Evolutionary conservation across 2,113 vertebrate genomes (phyloP), one percentile per base, ranked within the genome.

Genomic region (Syngnathus floridae): DNA sequence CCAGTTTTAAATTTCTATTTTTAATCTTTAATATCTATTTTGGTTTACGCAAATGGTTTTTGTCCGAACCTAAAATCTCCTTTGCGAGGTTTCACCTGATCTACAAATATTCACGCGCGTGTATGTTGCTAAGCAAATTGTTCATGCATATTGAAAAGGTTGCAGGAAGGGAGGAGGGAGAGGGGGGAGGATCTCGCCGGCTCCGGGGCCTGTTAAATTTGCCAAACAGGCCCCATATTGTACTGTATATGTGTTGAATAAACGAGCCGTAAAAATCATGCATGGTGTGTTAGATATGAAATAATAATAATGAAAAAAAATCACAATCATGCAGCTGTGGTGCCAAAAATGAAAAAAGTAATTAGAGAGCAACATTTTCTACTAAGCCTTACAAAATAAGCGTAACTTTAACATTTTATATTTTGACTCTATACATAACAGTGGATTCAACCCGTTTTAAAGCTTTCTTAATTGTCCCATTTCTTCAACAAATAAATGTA

Each of bases 191-290:
- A 31, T 43, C 72, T 57, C 75, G 66, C 19, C 72, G 22, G 60
- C 67, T 56, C 67, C 67, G 65, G 52, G 75, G 74, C 77, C 77
- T 81, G 84, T 81, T 74, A 88, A 49, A 84, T 79, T 70, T 76
- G 77, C 71, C 75, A 71, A 73, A 77, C 49, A 67, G 68, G 71
- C 62, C 70, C 22, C 62, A 45, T 71, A 49, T 74, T 65, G 65
- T 76, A 22, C 3, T 22, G n/a, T 22, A 26, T 11, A 22, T 54
- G 10, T 12, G 26, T 54, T 21, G 11, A 5, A 21, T 54, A 22
- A 46, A 41, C 43, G 62, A 63, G 36, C 11, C n/a, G 26, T 10
- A 26, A 54, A 51, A 51, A 51, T n/a, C 48, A 21, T 9, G 8
- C 8, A n/a, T 21, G 21, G n/a, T 54, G 51, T 12, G 51, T 54